Percentiles rank a stretch among this genome's conserved stretches.
Conservation (phyloP, 1,140 invertebrate species). For the Magallana ariakensis region DNA sequence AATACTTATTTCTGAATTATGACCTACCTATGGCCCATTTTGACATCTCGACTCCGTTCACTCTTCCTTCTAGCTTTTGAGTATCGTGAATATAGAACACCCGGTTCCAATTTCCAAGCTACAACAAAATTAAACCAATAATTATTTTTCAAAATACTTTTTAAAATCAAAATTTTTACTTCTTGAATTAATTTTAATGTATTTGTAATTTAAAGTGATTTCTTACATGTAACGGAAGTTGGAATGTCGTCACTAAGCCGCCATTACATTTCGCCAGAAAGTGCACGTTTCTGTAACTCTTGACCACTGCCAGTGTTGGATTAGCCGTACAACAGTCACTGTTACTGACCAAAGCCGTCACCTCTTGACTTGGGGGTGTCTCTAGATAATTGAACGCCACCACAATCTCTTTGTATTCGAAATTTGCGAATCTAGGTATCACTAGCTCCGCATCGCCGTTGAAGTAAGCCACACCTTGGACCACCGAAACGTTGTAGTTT, state of each 20-base stretch:
- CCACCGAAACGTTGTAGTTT: conserved; percentile 39
- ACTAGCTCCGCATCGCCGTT: conserved; percentile 47
- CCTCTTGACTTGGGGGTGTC: neutral
- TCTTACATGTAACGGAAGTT: conserved; percentile 27
- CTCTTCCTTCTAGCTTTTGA: neutral
- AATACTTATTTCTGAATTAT: no score
- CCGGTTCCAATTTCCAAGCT: conserved; percentile 43
- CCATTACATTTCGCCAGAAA: conserved; percentile 29
- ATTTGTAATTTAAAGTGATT: neutral
- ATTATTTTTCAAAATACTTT: neutral
- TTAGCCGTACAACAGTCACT: conserved; percentile 37
- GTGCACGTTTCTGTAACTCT: conserved; percentile 26
- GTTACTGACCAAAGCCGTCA: conserved; percentile 42
- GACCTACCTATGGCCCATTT: conserved; percentile 14
- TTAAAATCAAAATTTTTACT: neutral
- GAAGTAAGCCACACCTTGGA: conserved; percentile 46
- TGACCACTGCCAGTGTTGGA: conserved; percentile 8
- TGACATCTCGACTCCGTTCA: neutral
- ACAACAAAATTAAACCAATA: neutral
- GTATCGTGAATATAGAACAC: conserved; percentile 41
- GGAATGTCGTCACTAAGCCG: neutral
- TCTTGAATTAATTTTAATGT: neutral
- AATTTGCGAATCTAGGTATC: conserved; percentile 50
- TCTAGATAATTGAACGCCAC: conserved; percentile 29
- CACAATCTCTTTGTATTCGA: conserved; percentile 33